Conservation (phyloP, 2,113 vertebrate species). For the Cryptotis parvus region DNA sequence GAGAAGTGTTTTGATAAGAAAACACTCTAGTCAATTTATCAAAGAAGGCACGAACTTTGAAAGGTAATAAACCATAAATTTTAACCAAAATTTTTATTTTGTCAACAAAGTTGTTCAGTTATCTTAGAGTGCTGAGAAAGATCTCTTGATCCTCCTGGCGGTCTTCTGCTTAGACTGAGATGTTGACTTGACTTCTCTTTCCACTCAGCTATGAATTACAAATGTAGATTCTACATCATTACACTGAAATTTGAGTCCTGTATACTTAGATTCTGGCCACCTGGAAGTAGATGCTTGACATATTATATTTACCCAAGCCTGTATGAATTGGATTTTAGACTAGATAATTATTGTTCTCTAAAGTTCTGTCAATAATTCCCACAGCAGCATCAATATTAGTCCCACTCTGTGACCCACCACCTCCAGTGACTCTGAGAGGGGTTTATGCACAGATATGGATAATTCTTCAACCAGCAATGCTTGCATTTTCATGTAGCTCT, state of each 20-base stretch:
- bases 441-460: not conserved
- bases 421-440: not conserved
- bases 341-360: not conserved
- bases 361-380: not conserved
- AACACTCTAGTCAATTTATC: not conserved
- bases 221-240: not conserved
- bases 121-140: not conserved
- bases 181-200: not conserved
- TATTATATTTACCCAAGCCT: rapidly evolving
- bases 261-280: not conserved
- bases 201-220: not conserved
- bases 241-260: not conserved
- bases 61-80: not conserved
- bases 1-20: not conserved
- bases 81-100: not conserved
- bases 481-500: not conserved
- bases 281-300: not conserved
- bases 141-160: not conserved
- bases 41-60: not conserved
- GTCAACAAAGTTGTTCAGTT: not conserved
- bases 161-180: not conserved
- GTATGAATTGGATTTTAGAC: not conserved
- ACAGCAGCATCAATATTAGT: not conserved
- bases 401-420: rapidly evolving
- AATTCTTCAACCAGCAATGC: not conserved